Evolutionary conservation across 2,113 vertebrate genomes (phyloP).

Genomic region (Turnix velox): DNA sequence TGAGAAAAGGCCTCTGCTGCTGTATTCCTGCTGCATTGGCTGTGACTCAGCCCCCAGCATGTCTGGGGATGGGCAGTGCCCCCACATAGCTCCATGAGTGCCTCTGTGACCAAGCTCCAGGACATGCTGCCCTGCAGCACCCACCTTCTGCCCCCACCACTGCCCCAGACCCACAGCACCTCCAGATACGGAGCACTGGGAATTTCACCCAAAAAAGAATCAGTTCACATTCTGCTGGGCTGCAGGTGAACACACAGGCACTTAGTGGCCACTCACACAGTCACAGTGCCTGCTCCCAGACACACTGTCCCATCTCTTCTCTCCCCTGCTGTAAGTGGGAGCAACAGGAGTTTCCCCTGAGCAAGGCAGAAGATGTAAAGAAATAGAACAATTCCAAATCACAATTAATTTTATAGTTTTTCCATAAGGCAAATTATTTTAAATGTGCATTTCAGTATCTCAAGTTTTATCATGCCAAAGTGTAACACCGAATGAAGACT

Average conservation of each 20-base stretch:
- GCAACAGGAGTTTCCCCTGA: neutral
- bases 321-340: neutral
- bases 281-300: rapidly evolving
- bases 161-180: rapidly evolving
- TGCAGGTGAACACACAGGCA: rapidly evolving
- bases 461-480: neutral
- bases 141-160: rapidly evolving
- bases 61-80: neutral
- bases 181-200: neutral
- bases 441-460: neutral
- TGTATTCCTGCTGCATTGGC: neutral
- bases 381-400: neutral
- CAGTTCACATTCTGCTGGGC: neutral
- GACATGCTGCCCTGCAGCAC: neutral
- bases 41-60: rapidly evolving
- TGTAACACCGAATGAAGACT: neutral
- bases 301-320: neutral
- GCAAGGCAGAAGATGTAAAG: neutral
- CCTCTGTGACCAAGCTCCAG: rapidly evolving
- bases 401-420: neutral
- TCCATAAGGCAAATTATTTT: neutral
- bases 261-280: rapidly evolving
- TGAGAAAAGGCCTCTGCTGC: neutral
- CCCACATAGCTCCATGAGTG: rapidly evolving
- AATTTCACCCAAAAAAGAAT: neutral